These are phyloP conservation scores for Rotaria sp. DNA, from an alignment of 2,888 invertebrate genomes.

Conservation along the genomic window DNA sequence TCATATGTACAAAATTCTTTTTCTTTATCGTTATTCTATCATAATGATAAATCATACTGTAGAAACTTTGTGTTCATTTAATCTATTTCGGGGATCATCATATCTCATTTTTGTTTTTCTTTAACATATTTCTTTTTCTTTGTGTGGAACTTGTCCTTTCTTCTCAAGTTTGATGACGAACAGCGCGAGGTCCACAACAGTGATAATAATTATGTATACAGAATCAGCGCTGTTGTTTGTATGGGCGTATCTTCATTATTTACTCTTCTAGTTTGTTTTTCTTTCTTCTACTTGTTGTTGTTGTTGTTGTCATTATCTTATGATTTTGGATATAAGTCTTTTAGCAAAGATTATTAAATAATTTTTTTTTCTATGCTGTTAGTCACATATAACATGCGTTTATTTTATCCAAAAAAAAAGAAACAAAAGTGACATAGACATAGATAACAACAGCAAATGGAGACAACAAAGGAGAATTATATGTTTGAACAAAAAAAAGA, in stretches of 20 bases:
- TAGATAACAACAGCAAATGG: not conserved
- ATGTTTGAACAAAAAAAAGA: not conserved
- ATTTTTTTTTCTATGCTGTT: not conserved
- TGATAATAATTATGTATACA: conserved; percentile 8
- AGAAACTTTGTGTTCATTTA: not conserved
- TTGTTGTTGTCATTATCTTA: not conserved
- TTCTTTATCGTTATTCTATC: not conserved
- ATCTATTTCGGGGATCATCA: not conserved
- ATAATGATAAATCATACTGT: not conserved
- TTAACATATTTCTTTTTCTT: not conserved
- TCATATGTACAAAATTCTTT: not conserved
- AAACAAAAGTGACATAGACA: not conserved
- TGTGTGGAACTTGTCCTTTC: conserved; percentile 9
- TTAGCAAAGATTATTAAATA: not conserved
- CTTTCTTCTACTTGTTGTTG: not conserved
- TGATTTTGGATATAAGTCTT: not conserved
- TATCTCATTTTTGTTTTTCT: not conserved
- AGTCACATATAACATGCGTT: not conserved
- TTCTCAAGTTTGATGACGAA: conserved; percentile 1
- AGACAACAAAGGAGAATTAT: not conserved
- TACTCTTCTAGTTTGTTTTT: not conserved
- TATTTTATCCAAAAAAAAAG: not conserved
- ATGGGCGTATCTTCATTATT: not conserved
- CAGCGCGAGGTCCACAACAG: conserved; percentile 22
- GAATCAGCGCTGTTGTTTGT: conserved; percentile 1